phyloP scores from a whole-genome alignment of 2,888 invertebrate species.

The Hermaeophaga mercurialis region DNA sequence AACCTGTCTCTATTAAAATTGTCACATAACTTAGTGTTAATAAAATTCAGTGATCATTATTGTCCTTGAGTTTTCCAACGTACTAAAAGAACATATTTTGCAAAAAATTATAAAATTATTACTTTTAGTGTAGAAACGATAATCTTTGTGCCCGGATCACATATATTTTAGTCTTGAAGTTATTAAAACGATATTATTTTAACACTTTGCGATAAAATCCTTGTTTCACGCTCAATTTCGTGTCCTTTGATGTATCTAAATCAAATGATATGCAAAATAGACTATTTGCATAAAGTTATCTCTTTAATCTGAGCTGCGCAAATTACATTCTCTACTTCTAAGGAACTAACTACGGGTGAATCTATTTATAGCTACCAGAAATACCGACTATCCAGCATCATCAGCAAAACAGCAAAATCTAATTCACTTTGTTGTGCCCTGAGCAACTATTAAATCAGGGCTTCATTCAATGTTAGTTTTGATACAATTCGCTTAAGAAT shows the following conservation, averaged over 20 bases:
- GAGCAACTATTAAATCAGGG: not conserved
- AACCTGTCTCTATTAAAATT: no score
- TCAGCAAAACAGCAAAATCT: constrained; percentile 8
- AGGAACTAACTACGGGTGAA: not conserved
- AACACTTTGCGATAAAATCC: not conserved
- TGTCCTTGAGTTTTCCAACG: no score
- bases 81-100: no score
- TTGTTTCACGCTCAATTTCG: constrained; percentile 4
- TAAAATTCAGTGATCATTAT: no score
- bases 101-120: no score
- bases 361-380: constrained; percentile 5
- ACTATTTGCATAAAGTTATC: constrained; percentile 11
- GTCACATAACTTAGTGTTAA: no score
- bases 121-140: no score
- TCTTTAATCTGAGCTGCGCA: not conserved
- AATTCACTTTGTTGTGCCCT: constrained; percentile 1
- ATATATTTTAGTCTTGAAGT: no score
- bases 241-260: constrained; percentile 5
- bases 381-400: not conserved
- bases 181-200: no score
- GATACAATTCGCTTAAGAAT: no score
- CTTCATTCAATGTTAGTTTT: not conserved
- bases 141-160: no score
- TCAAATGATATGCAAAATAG: constrained; percentile 8
- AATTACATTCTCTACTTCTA: not conserved